Base-by-base conservation (phyloP, 2,888 invertebrate genomes). In the Mimumesa dahlbomi region DNA sequence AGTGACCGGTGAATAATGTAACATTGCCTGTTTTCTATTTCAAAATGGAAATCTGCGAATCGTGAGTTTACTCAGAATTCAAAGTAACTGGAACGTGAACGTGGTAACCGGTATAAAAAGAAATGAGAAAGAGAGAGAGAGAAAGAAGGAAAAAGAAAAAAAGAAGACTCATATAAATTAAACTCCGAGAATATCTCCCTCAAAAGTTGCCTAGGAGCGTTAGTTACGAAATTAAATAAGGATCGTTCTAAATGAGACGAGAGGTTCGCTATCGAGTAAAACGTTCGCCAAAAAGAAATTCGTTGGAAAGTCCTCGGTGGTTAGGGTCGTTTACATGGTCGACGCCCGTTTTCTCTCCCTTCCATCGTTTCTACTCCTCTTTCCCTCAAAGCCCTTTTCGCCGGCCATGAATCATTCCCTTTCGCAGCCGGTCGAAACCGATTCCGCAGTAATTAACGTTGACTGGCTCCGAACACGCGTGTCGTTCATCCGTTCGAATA, bases 391-490 rank as follows among this genome's bases (percentile, higher is more conserved):
- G 67, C 45, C 56, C 56, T 66, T 64, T 53, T 69, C 57, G 50
- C 22, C 36, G 22, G 40, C 52, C 54, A 77, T 79, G 79, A 79
- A 79, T 79, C 79, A 79, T 74, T 76, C 76, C 34, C 71, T 76
- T 64, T 70, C 61, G 58, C 62, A 53, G 61, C 48, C 59, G 42
- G 11, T 45, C 36, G 42, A 18, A 40, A 59, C 57, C 73, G 67
- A 77, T 79, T 77, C 69, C 63, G 36, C 61, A 61, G 73, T 79
- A 82, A 82, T 82, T 82, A 82, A 79, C 72, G 79, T 58, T 73
- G 68, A 77, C 73, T 68, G 58, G 54, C 38, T 46, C 46, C 45
- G 61, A 63, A 63, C 68, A 45, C 79, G 68, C 75, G 75, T 71
- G 67, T 75, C 67, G 79, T 68, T 69, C 63, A 45, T 61, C 43